Percentiles rank a stretch among this genome's conserved stretches.
Conservation (phyloP, 2,113 vertebrate genomes). For the Xenopus borealis region DNA sequence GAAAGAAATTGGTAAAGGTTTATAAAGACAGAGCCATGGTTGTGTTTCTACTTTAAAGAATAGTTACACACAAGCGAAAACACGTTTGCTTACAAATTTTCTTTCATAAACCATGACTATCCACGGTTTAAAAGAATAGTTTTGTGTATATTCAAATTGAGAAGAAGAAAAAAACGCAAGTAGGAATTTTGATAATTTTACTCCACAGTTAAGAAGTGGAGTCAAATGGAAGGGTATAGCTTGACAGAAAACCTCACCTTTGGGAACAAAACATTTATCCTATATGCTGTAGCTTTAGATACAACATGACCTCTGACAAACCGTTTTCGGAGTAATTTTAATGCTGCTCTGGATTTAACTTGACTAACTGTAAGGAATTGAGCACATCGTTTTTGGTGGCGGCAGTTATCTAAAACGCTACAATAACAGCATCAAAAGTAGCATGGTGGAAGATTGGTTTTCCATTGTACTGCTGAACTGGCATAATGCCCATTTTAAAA, state of each 20-base stretch:
- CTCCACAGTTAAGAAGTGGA: no score
- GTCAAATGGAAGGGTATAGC: no score
- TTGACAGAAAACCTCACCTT: background rate
- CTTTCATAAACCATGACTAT: no score
- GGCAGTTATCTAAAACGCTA: conserved; percentile 92
- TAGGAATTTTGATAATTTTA: no score
- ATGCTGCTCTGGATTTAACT: conserved; percentile 87
- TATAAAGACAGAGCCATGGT: no score
- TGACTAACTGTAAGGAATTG: conserved; percentile 85
- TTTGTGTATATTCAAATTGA: no score
- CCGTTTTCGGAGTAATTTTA: conserved; percentile 86
- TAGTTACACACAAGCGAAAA: no score
- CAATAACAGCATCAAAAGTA: conserved; percentile 89
- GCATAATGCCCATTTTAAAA: conserved; percentile 95
- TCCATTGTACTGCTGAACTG: conserved; percentile 89
- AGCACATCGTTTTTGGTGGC: conserved; percentile 79
- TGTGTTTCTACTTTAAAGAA: no score
- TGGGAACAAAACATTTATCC: conserved; percentile 71
- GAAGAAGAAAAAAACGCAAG: no score
- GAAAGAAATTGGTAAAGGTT: no score
- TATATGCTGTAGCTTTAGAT: conserved; percentile 61
- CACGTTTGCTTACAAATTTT: no score
- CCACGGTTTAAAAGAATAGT: no score
- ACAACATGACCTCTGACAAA: conserved; percentile 82
- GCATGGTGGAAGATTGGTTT: conserved; percentile 92